Conservation (phyloP, 2,113 vertebrate species). For the Scomber japonicus region DNA sequence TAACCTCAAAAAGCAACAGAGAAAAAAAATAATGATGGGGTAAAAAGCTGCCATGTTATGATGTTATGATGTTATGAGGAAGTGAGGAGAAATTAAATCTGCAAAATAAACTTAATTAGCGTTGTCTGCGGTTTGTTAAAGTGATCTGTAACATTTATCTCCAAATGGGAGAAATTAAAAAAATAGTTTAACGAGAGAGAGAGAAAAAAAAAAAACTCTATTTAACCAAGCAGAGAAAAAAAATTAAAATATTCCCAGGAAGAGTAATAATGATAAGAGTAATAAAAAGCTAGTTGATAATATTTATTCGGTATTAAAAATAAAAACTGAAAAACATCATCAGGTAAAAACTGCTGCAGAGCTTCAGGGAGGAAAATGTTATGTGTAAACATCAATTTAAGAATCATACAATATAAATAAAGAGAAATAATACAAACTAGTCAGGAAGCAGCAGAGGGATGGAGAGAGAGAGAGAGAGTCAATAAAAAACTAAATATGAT, state of each 20-base stretch:
- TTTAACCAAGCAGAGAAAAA: slow-evolving; percentile 34
- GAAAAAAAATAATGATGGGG: slow-evolving; percentile 39
- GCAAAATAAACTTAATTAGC: slow-evolving; percentile 58
- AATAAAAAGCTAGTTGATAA: slow-evolving; percentile 33
- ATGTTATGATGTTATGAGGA: slow-evolving; percentile 6
- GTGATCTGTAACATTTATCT: slow-evolving; percentile 61
- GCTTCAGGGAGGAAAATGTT: background rate
- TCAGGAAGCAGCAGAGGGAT: background rate
- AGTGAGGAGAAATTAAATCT: slow-evolving; percentile 40
- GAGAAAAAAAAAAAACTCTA: slow-evolving; percentile 1
- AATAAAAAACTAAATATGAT: slow-evolving; percentile 5
- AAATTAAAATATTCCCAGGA: slow-evolving; percentile 18
- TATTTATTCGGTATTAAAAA: background rate
- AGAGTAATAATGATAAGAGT: slow-evolving; percentile 25
- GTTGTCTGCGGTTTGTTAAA: slow-evolving; percentile 31
- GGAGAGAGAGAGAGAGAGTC: background rate
- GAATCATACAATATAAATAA: background rate
- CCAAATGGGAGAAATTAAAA: slow-evolving; percentile 28
- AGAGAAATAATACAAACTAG: background rate
- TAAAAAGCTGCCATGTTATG: slow-evolving; percentile 27
- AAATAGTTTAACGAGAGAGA: slow-evolving; percentile 56
- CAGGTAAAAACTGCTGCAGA: slow-evolving; percentile 2
- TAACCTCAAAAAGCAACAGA: slow-evolving; percentile 6
- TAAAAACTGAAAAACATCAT: slow-evolving; percentile 5
- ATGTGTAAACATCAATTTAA: background rate